Evolutionary conservation across 2,888 invertebrate species (phyloP).

Genomic region (Leuctra nigra): DNA sequence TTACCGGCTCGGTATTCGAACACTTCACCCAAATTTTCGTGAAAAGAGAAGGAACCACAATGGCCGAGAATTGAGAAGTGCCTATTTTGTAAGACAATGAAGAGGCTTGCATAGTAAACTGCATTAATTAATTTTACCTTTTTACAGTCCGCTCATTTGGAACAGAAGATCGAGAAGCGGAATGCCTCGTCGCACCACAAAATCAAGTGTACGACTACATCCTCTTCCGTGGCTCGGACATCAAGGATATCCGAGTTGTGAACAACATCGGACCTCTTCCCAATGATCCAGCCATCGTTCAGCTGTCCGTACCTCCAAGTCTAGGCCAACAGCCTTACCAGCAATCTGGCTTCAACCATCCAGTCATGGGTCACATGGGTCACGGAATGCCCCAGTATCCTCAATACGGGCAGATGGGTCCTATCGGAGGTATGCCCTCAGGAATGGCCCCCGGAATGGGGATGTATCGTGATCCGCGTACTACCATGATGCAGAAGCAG

Average conservation of each 20-base stretch:
- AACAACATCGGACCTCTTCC: slow-evolving; percentile 79
- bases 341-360: slow-evolving; percentile 61
- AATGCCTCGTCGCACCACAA: slow-evolving; percentile 91
- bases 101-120: too few species aligned
- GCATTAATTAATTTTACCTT: neutral
- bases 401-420: slow-evolving; percentile 43
- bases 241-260: slow-evolving; percentile 96
- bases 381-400: slow-evolving; percentile 45
- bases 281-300: slow-evolving; percentile 98
- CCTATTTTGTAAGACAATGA: too few species aligned
- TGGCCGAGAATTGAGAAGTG: too few species aligned
- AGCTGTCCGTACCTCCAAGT: slow-evolving; percentile 71
- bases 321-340: slow-evolving; percentile 55
- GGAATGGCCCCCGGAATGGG: slow-evolving; percentile 46
- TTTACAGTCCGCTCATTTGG: slow-evolving; percentile 92
- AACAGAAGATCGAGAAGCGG: slow-evolving; percentile 95
- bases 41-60: too few species aligned
- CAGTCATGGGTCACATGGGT: slow-evolving; percentile 57
- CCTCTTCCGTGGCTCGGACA: slow-evolving; percentile 95
- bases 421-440: slow-evolving; percentile 39
- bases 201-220: slow-evolving; percentile 99
- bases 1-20: too few species aligned
- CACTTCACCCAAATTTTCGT: too few species aligned
- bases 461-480: slow-evolving; percentile 41
- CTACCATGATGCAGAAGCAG: slow-evolving; percentile 46